A percentile compares a stretch with the other conserved stretches of the same genome.
Conservation (phyloP, 2,113 vertebrate species). For the Neolamprologus falcicula region DNA sequence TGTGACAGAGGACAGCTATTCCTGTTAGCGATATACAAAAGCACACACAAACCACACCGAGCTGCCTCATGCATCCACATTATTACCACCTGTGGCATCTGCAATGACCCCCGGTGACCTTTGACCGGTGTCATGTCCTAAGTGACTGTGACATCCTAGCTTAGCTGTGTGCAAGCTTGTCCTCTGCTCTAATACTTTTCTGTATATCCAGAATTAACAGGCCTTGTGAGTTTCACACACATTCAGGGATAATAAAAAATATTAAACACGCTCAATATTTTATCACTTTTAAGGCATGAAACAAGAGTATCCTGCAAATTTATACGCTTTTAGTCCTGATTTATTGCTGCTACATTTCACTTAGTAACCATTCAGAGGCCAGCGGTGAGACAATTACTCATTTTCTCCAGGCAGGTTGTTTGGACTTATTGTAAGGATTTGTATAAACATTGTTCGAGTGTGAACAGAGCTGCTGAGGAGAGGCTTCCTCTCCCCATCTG, state of each 20-base stretch:
- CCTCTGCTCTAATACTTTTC: constrained; percentile 13
- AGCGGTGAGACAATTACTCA: not conserved
- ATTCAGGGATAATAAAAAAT: not conserved
- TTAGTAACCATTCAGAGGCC: constrained; percentile 4
- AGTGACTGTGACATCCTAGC: constrained; percentile 48
- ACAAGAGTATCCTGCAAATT: not conserved
- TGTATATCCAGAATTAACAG: constrained; percentile 37
- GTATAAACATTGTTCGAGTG: constrained; percentile 53
- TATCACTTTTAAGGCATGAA: not conserved
- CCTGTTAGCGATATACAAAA: constrained; percentile 9
- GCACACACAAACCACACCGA: not conserved
- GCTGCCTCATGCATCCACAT: constrained; percentile 35
- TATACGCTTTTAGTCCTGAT: not conserved
- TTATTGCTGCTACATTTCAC: not conserved
- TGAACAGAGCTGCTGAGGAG: constrained; percentile 48
- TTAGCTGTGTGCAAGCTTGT: constrained; percentile 20
- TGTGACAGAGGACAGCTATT: constrained; percentile 47
- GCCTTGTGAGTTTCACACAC: not conserved
- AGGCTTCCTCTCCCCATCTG: constrained; percentile 32
- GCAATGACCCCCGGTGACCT: constrained; percentile 56
- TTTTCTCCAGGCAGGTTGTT: constrained; percentile 29
- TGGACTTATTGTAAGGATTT: constrained; percentile 35
- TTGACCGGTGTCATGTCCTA: constrained; percentile 61
- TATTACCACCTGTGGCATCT: constrained; percentile 49
- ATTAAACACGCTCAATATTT: not conserved